Evolutionary conservation across 2,888 invertebrate species (phyloP).

Genomic region (Epiblema foenella): DNA sequence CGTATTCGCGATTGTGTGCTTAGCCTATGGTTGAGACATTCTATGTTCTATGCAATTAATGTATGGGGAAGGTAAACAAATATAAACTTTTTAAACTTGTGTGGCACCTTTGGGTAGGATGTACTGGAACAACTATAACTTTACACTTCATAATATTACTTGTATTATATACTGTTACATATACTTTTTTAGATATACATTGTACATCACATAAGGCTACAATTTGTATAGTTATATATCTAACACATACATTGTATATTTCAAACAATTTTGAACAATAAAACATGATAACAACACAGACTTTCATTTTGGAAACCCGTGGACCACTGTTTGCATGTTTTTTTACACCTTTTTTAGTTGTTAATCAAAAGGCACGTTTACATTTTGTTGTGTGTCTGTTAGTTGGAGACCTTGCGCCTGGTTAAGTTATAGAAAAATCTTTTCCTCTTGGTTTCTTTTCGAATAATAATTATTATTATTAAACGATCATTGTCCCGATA

Average conservation of each 20-base stretch:
- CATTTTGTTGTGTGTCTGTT: slow-evolving; percentile 17
- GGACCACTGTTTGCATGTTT: slow-evolving; percentile 32
- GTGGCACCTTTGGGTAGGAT: no score
- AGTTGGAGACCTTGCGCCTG: background rate
- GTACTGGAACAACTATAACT: background rate
- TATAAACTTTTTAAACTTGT: no score
- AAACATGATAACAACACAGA: slow-evolving; percentile 54
- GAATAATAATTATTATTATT: no score
- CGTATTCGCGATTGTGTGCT: no score
- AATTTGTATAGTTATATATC: slow-evolving; percentile 17
- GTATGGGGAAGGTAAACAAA: no score
- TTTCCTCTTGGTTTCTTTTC: background rate
- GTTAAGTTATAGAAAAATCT: background rate
- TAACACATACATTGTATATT: slow-evolving; percentile 24
- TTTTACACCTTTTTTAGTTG: slow-evolving; percentile 25
- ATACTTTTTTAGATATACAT: slow-evolving; percentile 1
- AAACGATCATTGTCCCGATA: no score
- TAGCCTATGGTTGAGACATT: no score
- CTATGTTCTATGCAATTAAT: no score
- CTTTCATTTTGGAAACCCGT: slow-evolving; percentile 55
- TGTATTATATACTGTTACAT: background rate
- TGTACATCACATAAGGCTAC: slow-evolving; percentile 11
- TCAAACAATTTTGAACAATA: slow-evolving; percentile 54
- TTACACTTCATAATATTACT: slow-evolving; percentile 10
- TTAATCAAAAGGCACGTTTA: slow-evolving; percentile 22